phyloP scores from a whole-genome alignment of 1,140 invertebrate species.

The Micrasema minimum region DNA sequence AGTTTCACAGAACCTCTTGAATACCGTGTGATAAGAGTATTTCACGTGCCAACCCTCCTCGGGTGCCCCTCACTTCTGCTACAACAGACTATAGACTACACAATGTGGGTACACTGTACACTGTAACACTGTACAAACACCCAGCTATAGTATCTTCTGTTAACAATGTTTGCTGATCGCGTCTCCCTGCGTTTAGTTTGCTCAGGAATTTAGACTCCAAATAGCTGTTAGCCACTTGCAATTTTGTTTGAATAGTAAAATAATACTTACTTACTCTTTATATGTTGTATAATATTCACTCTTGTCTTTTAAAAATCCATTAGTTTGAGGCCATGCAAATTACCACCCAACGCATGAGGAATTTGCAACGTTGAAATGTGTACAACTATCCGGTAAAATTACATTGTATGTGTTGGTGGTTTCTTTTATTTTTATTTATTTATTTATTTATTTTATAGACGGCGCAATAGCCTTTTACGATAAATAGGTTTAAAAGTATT shows the following conservation, averaged over 20 bases:
- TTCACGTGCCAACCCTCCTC: neutral
- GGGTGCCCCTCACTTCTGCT: neutral
- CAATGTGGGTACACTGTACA: neutral
- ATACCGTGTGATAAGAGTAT: neutral
- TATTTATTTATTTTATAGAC: too few species aligned
- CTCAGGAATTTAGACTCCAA: neutral
- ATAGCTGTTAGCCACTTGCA: neutral
- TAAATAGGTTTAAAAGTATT: too few species aligned
- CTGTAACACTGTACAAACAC: slow-evolving; percentile 2
- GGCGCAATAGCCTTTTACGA: too few species aligned
- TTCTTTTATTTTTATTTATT: too few species aligned
- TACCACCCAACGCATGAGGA: too few species aligned
- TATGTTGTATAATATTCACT: too few species aligned
- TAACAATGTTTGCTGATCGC: slow-evolving; percentile 34
- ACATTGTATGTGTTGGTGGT: too few species aligned
- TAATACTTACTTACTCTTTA: neutral
- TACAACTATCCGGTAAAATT: neutral
- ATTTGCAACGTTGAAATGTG: neutral
- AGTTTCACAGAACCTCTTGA: neutral
- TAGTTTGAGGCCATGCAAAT: too few species aligned
- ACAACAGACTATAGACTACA: neutral
- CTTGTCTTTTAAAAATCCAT: too few species aligned
- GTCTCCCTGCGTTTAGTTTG: slow-evolving; percentile 13
- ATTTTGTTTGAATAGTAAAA: neutral
- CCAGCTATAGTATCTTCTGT: slow-evolving; percentile 17